Evolutionary conservation across 1,140 invertebrate genomes (phyloP).

Genomic region (Camponotus pennsylvanicus): DNA sequence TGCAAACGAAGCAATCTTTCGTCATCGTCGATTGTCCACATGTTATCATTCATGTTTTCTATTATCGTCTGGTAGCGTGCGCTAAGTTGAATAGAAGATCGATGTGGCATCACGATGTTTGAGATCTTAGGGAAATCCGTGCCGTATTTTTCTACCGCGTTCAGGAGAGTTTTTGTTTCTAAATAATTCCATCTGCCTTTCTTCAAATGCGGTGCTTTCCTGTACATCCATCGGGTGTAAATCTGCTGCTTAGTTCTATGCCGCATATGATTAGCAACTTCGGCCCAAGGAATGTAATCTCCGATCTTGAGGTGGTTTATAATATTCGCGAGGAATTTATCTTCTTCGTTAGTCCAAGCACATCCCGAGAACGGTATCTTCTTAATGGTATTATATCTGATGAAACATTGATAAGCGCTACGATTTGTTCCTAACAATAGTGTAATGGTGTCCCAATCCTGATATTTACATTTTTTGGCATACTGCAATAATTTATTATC

Average conservation of each 20-base stretch:
- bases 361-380: constrained; percentile 72
- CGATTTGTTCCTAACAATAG: constrained; percentile 86
- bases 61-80: constrained; percentile 86
- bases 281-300: constrained; percentile 89
- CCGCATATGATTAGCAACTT: constrained; percentile 87
- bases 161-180: constrained; percentile 88
- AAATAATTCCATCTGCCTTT: constrained; percentile 88
- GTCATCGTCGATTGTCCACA: constrained; percentile 86
- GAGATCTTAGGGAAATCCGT: constrained; percentile 87
- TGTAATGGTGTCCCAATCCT: constrained; percentile 90
- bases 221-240: constrained; percentile 86
- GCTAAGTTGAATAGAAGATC: constrained; percentile 86
- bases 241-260: constrained; percentile 88
- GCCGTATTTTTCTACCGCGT: constrained; percentile 88
- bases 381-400: constrained; percentile 87
- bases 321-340: constrained; percentile 86
- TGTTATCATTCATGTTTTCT: constrained; percentile 76
- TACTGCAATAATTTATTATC: constrained; percentile 85
- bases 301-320: constrained; percentile 87
- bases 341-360: constrained; percentile 88
- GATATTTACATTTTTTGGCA: constrained; percentile 84
- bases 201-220: constrained; percentile 82
- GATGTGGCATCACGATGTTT: constrained; percentile 85
- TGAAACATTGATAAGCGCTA: constrained; percentile 89
- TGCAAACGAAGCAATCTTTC: constrained; percentile 82